A percentile compares a stretch with the other conserved stretches of the same genome.
Conservation (phyloP, 2,888 invertebrate species). For the Leptinotarsa tumamoca region DNA sequence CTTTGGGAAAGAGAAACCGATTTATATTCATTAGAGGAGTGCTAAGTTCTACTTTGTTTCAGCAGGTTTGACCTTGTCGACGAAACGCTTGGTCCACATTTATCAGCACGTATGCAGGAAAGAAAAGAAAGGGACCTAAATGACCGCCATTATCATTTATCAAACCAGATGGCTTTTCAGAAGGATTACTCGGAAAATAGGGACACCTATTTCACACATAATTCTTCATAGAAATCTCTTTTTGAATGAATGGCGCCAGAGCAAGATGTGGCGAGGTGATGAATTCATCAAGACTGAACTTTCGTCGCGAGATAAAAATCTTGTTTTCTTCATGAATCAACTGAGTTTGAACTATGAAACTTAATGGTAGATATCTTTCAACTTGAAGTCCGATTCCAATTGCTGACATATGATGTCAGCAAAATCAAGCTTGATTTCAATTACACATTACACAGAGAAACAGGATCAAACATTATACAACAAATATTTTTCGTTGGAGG, state of each 20-base stretch:
- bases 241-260: constrained; percentile 7
- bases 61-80: constrained; percentile 51
- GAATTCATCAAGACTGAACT: not conserved
- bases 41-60: constrained; percentile 56
- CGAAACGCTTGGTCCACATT: constrained; percentile 49
- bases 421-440: too few relatives aligned
- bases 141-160: constrained; percentile 45
- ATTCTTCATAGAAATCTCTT: constrained; percentile 26
- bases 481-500: too few relatives aligned
- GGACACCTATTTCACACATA: constrained; percentile 36
- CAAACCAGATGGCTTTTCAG: constrained; percentile 31
- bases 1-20: constrained; percentile 52
- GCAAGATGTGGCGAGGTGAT: constrained; percentile 5
- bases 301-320: not conserved
- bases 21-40: constrained; percentile 59
- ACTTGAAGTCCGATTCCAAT: too few relatives aligned
- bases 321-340: not conserved
- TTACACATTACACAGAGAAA: too few relatives aligned
- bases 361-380: too few relatives aligned
- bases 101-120: constrained; percentile 47
- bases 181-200: constrained; percentile 23
- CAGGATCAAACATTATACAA: too few relatives aligned
- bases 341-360: too few relatives aligned
- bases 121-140: constrained; percentile 41
- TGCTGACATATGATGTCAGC: too few relatives aligned